phyloP scores from a whole-genome alignment of 2,888 invertebrate species.

The Aleiodes testaceus region DNA sequence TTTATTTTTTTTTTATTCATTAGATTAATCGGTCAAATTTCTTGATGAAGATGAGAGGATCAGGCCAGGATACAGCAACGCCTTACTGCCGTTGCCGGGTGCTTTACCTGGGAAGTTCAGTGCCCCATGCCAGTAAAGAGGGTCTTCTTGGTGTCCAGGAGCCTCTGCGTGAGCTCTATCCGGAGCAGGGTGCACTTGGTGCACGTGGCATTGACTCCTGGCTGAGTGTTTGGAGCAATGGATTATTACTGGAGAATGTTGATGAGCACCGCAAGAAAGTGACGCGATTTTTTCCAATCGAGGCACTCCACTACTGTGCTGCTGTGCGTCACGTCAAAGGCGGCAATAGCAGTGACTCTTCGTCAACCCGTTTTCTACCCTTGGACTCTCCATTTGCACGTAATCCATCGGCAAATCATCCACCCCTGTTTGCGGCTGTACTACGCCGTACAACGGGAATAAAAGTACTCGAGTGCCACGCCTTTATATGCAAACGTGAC shows the following conservation, averaged over 20 bases:
- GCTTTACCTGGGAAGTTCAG: conserved; percentile 95
- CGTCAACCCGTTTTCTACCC: conserved; percentile 91
- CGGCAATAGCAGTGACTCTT: conserved; percentile 73
- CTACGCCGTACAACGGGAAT: conserved; percentile 96
- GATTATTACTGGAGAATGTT: conserved; percentile 94
- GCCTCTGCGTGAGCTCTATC: conserved; percentile 95
- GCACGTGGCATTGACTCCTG: conserved; percentile 95
- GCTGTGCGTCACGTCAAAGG: conserved; percentile 89
- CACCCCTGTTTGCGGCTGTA: conserved; percentile 97
- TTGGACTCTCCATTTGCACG: conserved; percentile 97
- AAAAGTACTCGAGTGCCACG: conserved; percentile 98
- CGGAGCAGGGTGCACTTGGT: conserved; percentile 91
- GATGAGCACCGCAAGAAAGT: conserved; percentile 96
- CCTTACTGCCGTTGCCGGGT: conserved; percentile 98
- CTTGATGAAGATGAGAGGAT: conserved; percentile 65
- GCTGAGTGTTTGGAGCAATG: conserved; percentile 98
- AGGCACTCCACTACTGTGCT: conserved; percentile 95
- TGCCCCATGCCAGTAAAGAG: conserved; percentile 98
- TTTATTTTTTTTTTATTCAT: neutral
- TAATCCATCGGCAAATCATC: conserved; percentile 93
- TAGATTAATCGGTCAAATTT: neutral
- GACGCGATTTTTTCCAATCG: conserved; percentile 96
- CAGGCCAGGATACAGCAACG: conserved; percentile 83
- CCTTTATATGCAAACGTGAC: conserved; percentile 97
- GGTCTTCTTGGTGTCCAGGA: conserved; percentile 98